Evolutionary conservation across 1,140 invertebrate genomes (phyloP).

Genomic region (Bombus sylvicola): DNA sequence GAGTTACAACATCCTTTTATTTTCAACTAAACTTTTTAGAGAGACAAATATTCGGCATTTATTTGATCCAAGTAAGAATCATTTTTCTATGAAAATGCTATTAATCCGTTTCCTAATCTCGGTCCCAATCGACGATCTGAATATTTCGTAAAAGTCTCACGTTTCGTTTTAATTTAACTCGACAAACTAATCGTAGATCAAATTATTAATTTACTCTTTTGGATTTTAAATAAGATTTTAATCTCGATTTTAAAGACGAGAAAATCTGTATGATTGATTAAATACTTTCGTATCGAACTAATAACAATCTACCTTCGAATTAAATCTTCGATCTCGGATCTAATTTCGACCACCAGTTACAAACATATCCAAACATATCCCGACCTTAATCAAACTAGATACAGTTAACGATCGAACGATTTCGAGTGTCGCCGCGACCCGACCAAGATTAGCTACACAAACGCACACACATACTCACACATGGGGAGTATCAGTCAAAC

Average conservation of each 20-base stretch:
- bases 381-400: not conserved
- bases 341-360: not conserved
- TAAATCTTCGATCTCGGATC: not conserved
- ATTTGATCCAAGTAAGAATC: too few species aligned
- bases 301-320: not conserved
- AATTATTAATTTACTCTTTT: not conserved
- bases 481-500: constrained; percentile 78
- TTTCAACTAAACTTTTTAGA: too few species aligned
- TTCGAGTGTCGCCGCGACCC: not conserved
- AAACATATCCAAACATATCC: constrained; percentile 22
- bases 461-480: constrained; percentile 31
- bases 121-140: too few species aligned
- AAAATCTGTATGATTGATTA: not conserved
- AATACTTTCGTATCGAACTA: not conserved
- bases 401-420: constrained; percentile 37
- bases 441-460: constrained; percentile 62
- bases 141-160: too few species aligned
- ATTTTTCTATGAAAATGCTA: too few species aligned
- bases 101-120: too few species aligned
- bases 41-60: too few species aligned
- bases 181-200: too few species aligned
- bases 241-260: not conserved
- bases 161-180: too few species aligned
- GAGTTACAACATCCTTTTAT: too few species aligned
- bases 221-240: too few species aligned